Base-by-base conservation (phyloP, 2,797 vertebrate species). In the Tauraco hartlaubi region DNA sequence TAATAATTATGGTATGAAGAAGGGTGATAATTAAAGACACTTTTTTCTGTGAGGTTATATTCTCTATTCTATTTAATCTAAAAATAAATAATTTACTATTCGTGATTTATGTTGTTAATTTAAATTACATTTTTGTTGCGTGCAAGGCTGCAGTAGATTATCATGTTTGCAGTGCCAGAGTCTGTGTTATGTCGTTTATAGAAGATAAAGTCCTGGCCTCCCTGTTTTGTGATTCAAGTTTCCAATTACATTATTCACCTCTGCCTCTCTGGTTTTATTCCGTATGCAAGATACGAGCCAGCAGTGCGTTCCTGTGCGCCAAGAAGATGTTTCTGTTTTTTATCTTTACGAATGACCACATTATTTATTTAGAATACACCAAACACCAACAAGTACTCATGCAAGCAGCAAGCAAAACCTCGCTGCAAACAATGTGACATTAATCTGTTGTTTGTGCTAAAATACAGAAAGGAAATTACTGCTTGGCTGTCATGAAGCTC, bases 391-490 rank as follows among this genome's bases (percentile, higher is more conserved):
- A 44, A 92, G 85, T 15, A 20, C 83, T 79, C 76, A 5, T 22
- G 88, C 61, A 26, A 59, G 75, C 87, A 44, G 87, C 91, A 31
- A 82, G 43, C 80, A 79, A 43, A 78, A 21, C 66, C 77, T 97
- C 73, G 59, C 84, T 87, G 72, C 83, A 87, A 95, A 85, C n/a
- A 88, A 14, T n/a, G 74, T 88, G 59, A 81, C 58, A 77, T 94
- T 85, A 83, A 96, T 89, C 80, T 96, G 72, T 78, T 95, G 83
- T 92, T 94, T 96, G 94, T 81, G 81, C 93, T 86, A 55, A 92
- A 96, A 92, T 35, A 85, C 92, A 91, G 88, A 64, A 67, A 91
- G 93, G 92, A 95, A 94, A 96, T 94, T 88, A 92, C 66, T 54
- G 91, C 89, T 92, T 44, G 67, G 58, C 91, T 93, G 88, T 94